A percentile compares a stretch with the other conserved stretches of the same genome.
These are phyloP conservation scores for Columba janthina DNA, from an alignment of 2,113 vertebrate genomes.

Conservation along the genomic window DNA sequence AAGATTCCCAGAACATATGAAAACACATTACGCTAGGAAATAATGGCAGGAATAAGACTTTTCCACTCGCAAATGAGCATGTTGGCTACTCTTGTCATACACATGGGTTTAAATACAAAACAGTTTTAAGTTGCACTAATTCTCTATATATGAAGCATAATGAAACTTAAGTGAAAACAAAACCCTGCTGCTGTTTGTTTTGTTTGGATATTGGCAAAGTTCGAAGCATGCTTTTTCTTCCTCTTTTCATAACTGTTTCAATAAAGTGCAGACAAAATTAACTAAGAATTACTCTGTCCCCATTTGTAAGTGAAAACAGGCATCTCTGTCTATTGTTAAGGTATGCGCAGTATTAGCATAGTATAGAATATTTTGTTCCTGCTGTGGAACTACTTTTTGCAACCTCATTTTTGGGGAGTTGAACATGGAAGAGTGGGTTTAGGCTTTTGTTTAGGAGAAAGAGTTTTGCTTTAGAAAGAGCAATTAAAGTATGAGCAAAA, in stretches of 20 bases:
- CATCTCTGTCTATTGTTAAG: background rate
- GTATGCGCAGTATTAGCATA: background rate
- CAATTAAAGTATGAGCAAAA: background rate
- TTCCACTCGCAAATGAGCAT: conserved; percentile 28
- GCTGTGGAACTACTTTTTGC: background rate
- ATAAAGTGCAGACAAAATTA: conserved; percentile 44
- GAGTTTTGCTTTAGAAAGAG: background rate
- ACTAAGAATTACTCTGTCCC: conserved; percentile 15
- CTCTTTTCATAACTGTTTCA: conserved; percentile 36
- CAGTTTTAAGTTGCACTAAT: conserved; percentile 52
- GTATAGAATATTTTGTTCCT: background rate
- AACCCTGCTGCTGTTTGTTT: conserved; percentile 65
- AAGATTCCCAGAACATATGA: background rate
- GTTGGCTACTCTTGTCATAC: conserved; percentile 12
- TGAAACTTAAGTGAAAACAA: conserved; percentile 65
- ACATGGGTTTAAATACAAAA: conserved; percentile 47
- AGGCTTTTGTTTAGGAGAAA: background rate
- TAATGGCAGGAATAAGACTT: conserved; percentile 46
- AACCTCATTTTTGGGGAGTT: background rate
- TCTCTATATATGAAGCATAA: conserved; percentile 45
- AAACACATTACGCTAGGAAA: background rate
- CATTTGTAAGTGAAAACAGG: conserved; percentile 36
- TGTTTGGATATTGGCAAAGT: conserved; percentile 52
- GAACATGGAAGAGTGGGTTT: background rate
- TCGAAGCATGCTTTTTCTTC: background rate